phyloP scores from a whole-genome alignment of 2,113 vertebrate genomes.

The Rhinichthys klamathensis region DNA sequence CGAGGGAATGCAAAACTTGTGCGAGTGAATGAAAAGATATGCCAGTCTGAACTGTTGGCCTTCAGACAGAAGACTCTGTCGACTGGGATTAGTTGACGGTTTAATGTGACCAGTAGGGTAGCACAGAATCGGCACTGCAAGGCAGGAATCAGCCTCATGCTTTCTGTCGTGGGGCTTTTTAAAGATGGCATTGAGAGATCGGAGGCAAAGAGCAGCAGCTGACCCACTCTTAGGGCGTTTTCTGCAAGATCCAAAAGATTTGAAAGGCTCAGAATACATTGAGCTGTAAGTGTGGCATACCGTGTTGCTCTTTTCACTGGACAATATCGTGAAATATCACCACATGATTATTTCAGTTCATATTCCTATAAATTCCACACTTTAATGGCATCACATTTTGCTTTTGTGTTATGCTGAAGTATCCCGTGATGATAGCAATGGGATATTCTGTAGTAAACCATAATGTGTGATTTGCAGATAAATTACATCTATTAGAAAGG shows the following conservation, averaged over 20 bases:
- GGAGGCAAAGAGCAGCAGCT: background rate
- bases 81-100: slow-evolving; percentile 5
- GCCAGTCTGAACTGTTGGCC: slow-evolving; percentile 14
- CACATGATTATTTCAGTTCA: background rate
- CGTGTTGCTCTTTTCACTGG: background rate
- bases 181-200: background rate
- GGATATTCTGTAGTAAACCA: background rate
- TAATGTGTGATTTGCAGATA: background rate
- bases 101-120: slow-evolving; percentile 20
- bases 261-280: slow-evolving; percentile 1
- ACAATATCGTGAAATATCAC: background rate
- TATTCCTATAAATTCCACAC: background rate
- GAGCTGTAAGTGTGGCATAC: background rate
- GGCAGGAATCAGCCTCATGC: slow-evolving; percentile 15
- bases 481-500: background rate
- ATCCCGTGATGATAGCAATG: background rate
- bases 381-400: slow-evolving; percentile 2
- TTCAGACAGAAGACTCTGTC: slow-evolving; percentile 15
- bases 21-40: background rate
- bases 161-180: background rate
- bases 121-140: background rate
- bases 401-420: background rate
- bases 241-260: background rate
- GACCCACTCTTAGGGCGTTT: background rate
- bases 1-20: too few species aligned